Evolutionary conservation across 1,140 invertebrate genomes (phyloP).

Genomic region (Bathynomus jamesi): DNA sequence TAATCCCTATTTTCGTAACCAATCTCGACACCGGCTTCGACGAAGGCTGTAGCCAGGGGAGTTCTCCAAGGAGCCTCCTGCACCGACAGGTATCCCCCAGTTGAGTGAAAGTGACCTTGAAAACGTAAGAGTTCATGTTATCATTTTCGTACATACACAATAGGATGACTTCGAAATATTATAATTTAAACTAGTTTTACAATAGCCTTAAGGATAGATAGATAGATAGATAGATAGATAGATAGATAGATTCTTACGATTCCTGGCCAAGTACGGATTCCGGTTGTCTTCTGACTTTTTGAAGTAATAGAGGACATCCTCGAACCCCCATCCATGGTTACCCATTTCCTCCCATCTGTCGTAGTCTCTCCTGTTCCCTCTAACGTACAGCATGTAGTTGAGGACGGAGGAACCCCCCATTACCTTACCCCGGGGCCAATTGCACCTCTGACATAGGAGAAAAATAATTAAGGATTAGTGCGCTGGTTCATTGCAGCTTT

Average conservation of each 20-base stretch:
- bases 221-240: too few relatives aligned
- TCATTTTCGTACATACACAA: not conserved
- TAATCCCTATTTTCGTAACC: conserved; percentile 70
- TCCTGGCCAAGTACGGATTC: conserved; percentile 68
- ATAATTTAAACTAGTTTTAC: not conserved
- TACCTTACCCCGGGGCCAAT: conserved; percentile 76
- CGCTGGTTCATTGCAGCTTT: too few relatives aligned
- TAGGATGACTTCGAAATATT: not conserved
- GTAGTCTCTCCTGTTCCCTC: conserved; percentile 89
- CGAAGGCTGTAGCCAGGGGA: conserved; percentile 71
- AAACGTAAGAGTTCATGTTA: not conserved
- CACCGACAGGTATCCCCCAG: conserved; percentile 71
- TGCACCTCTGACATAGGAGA: conserved; percentile 57
- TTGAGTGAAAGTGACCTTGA: conserved; percentile 57
- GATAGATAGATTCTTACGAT: too few relatives aligned
- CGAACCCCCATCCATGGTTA: conserved; percentile 84
- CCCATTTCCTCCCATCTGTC: conserved; percentile 84
- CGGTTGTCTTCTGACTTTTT: conserved; percentile 49
- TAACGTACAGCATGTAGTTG: conserved; percentile 95
- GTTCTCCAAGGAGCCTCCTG: conserved; percentile 78
- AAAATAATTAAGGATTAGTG: too few relatives aligned
- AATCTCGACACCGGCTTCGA: conserved; percentile 78
- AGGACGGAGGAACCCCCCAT: conserved; percentile 65
- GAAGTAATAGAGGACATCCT: conserved; percentile 79
- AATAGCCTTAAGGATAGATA: too few relatives aligned